Evolutionary conservation across 1,140 invertebrate genomes (phyloP), one percentile per base, ranked within the genome.

Genomic region (Diorhabda sublineata): DNA sequence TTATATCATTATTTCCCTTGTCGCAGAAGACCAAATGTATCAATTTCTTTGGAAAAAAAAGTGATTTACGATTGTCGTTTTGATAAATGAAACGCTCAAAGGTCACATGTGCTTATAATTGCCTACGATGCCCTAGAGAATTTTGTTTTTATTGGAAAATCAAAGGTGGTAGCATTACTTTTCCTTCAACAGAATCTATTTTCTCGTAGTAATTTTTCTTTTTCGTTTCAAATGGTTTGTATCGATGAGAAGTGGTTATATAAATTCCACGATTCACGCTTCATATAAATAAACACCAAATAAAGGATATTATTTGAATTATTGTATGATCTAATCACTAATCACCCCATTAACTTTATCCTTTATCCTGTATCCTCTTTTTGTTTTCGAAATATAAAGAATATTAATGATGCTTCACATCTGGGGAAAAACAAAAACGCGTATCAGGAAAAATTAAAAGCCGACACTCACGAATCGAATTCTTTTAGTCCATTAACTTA

Each of bases 401-500:
- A 26, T 26, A 26, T 26, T 26, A 26, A 26, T 26, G 26, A 26
- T 26, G 26, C 26, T 26, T 26, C 26, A 26, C 26, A 26, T 26
- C 26, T 26, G 26, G 26, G 26, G 26, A 1, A 26, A 26, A 26
- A 26, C 26, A 4, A 52, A 52, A 52, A 52, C 47, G n/a, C 47
- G n/a, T 8, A 8, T 8, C 47, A n/a, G n/a, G n/a, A 52, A 52
- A 52, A 52, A 8, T n/a, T 52, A 52, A 52, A 6, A 8, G 47
- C 6, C 2, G n/a, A 52, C 47, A 52, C 63, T 67, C 69, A 68
- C 44, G 4, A 47, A 58, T 61, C 44, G 66, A 71, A 73, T 73
- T 71, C 70, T 73, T 71, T 73, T 73, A 69, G 69, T 73, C 72
- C 69, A 73, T 73, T 73, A 73, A 73, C 72, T 73, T 73, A 73